These are phyloP conservation scores for Microcebus lehilahytsara DNA, from an alignment of 2,113 vertebrate genomes.

Conservation along the genomic window DNA sequence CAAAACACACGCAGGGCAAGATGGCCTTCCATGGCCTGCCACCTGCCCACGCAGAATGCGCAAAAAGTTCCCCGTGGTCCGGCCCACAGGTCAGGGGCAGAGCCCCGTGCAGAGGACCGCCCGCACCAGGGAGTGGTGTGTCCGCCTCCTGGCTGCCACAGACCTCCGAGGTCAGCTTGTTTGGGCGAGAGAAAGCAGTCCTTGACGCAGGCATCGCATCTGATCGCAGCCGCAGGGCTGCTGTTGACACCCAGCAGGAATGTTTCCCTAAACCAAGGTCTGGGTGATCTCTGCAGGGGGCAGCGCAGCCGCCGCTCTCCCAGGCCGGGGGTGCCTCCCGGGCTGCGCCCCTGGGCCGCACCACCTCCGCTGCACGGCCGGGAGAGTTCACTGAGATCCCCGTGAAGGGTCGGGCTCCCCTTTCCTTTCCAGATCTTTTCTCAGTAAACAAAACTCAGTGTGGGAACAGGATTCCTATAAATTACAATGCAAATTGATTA, in stretches of 20 bases:
- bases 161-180: background rate
- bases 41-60: background rate
- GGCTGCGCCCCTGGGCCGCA: too few species aligned
- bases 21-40: background rate
- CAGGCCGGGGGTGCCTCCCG: background rate
- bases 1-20: rapidly evolving
- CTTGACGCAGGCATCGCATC: background rate
- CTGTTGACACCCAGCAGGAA: rapidly evolving
- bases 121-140: rapidly evolving
- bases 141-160: rapidly evolving
- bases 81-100: background rate
- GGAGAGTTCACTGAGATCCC: background rate
- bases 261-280: background rate
- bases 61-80: background rate
- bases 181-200: background rate
- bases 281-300: background rate
- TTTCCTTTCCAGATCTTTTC: constrained; percentile 53
- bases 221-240: background rate
- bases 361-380: background rate
- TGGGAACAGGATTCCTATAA: constrained; percentile 66
- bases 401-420: constrained; percentile 45
- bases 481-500: constrained; percentile 76
- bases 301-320: rapidly evolving
- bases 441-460: constrained; percentile 69
- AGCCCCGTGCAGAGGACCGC: rapidly evolving